These are phyloP conservation scores for Crotalus viridis DNA, from an alignment of 2,113 vertebrate species.

Conservation along the genomic window DNA sequence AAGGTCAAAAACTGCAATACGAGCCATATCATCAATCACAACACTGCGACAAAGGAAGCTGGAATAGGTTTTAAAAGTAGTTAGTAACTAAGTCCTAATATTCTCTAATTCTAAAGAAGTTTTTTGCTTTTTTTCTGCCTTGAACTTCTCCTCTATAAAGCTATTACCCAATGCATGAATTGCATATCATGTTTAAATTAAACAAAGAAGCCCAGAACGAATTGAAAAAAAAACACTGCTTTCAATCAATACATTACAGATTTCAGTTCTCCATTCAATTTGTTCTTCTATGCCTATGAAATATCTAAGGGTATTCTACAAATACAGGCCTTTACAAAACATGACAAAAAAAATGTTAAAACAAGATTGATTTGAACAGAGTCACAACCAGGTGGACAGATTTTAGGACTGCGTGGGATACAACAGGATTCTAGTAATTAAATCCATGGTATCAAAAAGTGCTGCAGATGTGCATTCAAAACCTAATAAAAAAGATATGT, in stretches of 20 bases:
- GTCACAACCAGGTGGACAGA: not conserved
- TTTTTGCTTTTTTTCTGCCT: not conserved
- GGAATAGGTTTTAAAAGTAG: conserved; percentile 22
- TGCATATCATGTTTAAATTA: not conserved
- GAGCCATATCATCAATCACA: conserved; percentile 74
- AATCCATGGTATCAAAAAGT: not conserved
- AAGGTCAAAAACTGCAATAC: conserved; percentile 74
- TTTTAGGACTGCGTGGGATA: not conserved
- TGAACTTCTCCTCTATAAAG: not conserved
- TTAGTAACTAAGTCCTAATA: not conserved
- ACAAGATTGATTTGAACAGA: not conserved
- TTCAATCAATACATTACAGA: not conserved
- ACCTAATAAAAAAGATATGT: not conserved
- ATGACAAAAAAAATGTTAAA: not conserved
- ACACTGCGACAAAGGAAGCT: conserved; percentile 88
- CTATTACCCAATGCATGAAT: not conserved
- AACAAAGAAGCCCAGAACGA: not conserved
- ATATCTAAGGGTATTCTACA: not conserved
- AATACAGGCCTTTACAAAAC: not conserved
- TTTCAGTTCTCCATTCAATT: not conserved
- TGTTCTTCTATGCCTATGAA: not conserved
- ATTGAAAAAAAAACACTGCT: not conserved
- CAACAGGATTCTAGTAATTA: not conserved
- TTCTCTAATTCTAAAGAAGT: not conserved
- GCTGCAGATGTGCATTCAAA: not conserved